Evolutionary conservation across 2,113 vertebrate species (phyloP), one percentile per base, ranked within the genome.

Genomic region (Dissostichus mawsoni): DNA sequence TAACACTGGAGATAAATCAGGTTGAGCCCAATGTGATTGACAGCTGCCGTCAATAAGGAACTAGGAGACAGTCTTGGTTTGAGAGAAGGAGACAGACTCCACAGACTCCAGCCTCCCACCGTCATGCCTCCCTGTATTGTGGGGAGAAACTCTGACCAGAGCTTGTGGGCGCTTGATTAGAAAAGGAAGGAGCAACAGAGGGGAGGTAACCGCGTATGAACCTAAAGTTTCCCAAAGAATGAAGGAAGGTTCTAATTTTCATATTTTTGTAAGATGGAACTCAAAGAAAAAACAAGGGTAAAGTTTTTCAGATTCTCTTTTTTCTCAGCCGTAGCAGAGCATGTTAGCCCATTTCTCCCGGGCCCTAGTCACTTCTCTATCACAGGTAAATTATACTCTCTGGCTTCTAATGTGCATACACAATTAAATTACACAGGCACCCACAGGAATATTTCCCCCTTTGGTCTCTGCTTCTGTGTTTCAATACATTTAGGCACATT

Each of bases 221-320:
- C 91, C 84, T 79, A 62, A 78, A 89, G 77, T 88, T 87, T 92
- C 86, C 89, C 79, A 51, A 62, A 77, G 83, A 91, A 80, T 59
- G 65, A 82, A 82, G 90, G 90, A 94, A 91, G 92, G 91, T 90
- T 94, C 92, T 92, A 47, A 94, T 94, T 92, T 90, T 89, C 87
- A 69, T 80, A 63, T 86, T 90, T 88, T 87, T 83, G 62, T 8
- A 10, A 87, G 78, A 61, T 81, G 74, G 59, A 69, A 88, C 88
- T 92, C 73, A 84, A 83, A 91, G 67, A 72, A 69, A 74, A 75
- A 53, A 72, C 45, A 50, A 23, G 82, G 61, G 81, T 82, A 77
- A 84, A 83, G 83, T 83, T 79, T 87, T 85, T 88, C 56, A 74
- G 58, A 79, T 78, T 76, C n/a, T 0, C 3, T 77, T 71, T 18